These are phyloP conservation scores for Mobula hypostoma DNA, from an alignment of 2,113 vertebrate species.

Conservation along the genomic window DNA sequence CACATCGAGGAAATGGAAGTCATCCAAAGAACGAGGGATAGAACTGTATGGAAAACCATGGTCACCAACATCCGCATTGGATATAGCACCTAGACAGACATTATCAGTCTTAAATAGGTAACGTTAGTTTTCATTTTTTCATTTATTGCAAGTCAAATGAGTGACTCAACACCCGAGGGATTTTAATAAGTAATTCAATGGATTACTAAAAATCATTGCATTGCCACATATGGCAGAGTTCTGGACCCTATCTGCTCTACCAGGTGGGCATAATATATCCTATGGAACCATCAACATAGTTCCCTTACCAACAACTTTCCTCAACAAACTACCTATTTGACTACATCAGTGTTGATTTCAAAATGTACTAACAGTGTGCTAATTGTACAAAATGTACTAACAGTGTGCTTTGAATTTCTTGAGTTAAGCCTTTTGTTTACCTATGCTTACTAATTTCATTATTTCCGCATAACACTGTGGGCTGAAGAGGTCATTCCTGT, in stretches of 20 bases:
- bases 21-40: no score
- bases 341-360: background rate
- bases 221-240: background rate
- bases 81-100: no score
- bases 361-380: background rate
- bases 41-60: no score
- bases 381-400: background rate
- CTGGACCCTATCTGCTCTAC: background rate
- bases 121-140: background rate
- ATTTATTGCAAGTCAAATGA: background rate
- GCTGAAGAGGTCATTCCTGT: no score
- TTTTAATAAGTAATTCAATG: background rate
- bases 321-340: background rate
- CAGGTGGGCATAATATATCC: background rate
- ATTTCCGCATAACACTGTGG: no score
- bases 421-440: background rate
- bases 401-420: background rate
- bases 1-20: no score
- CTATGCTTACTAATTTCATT: no score
- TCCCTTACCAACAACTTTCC: background rate
- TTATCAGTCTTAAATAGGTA: background rate
- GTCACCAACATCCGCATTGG: no score
- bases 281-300: background rate
- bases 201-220: background rate
- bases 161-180: background rate